Base-by-base conservation (phyloP, 2,888 invertebrate species). In the Mesorhabditis belari region DNA sequence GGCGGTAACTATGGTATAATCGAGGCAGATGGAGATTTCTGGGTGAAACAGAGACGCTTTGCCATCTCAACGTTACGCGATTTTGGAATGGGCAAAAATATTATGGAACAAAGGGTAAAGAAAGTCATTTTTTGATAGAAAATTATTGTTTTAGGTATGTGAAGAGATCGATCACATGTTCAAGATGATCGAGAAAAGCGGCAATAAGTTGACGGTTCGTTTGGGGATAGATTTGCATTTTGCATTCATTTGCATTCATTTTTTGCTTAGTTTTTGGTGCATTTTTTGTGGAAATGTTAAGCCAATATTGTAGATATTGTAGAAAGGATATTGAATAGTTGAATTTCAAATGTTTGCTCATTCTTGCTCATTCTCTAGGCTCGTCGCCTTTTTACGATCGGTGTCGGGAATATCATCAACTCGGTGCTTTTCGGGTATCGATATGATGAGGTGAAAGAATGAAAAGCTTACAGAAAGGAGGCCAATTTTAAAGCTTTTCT, bases 331-430 rank as follows among this genome's bases (percentile, higher is more conserved):
- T n/a, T n/a, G n/a, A n/a, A n/a, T n/a, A n/a, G n/a, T n/a, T n/a
- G n/a, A n/a, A n/a, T n/a, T n/a, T n/a, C n/a, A n/a, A n/a, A n/a
- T n/a, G n/a, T n/a, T n/a, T n/a, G n/a, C n/a, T n/a, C n/a, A n/a
- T n/a, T n/a, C n/a, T n/a, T n/a, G n/a, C n/a, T n/a, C 19, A 55
- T 6, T 23, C n/a, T 60, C 4, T 25, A 60, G 12, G 54, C 60
- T 4, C 5, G 12, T 24, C 50, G 51, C 23, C 21, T 60, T 9
- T 24, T 60, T n/a, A 56, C 57, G 26, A 5, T 61, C 17, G 56
- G 57, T 12, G 61, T 61, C 12, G 61, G 61, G 6, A 61, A 61
- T 19, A 29, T 61, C 17, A 57, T 61, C 53, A 61, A 61, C 35
- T 49, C 57, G 23, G 17, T 61, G 4, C 21, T 61, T 2, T 61